These are phyloP conservation scores for Cremastinae sp. DNA, from an alignment of 2,888 invertebrate genomes.

Conservation along the genomic window DNA sequence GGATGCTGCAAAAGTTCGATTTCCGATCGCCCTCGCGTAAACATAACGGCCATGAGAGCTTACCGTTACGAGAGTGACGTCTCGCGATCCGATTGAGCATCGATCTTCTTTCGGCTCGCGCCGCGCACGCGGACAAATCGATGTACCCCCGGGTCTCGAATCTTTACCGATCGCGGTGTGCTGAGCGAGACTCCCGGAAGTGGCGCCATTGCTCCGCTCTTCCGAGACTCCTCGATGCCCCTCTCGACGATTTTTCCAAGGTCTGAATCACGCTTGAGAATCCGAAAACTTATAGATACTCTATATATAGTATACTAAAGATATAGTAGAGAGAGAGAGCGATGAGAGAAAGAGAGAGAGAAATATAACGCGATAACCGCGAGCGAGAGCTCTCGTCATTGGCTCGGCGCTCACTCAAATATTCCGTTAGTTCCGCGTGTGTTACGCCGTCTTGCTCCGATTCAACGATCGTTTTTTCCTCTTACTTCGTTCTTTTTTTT, in stretches of 20 bases:
- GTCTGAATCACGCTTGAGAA: too few species aligned
- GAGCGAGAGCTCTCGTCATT: conserved; percentile 45
- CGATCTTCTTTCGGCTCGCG: conserved; percentile 63
- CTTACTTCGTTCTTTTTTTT: too few species aligned
- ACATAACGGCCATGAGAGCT: conserved; percentile 73
- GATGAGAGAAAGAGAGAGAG: neutral
- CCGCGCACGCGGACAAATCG: neutral
- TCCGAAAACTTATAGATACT: neutral
- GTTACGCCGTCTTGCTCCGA: neutral
- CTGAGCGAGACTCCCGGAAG: conserved; percentile 32
- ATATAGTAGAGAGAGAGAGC: too few species aligned
- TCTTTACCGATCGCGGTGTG: conserved; percentile 23
- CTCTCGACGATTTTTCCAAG: neutral
- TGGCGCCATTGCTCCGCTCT: too few species aligned
- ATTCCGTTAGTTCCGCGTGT: conserved; percentile 62
- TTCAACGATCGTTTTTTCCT: conserved; percentile 6
- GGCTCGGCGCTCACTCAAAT: conserved; percentile 57
- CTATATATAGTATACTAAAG: neutral
- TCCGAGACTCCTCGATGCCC: conserved; percentile 9
- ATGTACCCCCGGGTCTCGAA: neutral
- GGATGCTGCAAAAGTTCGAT: conserved; percentile 27
- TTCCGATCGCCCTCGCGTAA: conserved; percentile 44
- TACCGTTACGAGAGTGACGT: conserved; percentile 74
- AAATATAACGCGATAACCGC: conserved; percentile 47
- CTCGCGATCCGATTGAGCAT: conserved; percentile 71